Base-by-base conservation (phyloP, 2,888 invertebrate genomes). In the Polyommatus icarus region DNA sequence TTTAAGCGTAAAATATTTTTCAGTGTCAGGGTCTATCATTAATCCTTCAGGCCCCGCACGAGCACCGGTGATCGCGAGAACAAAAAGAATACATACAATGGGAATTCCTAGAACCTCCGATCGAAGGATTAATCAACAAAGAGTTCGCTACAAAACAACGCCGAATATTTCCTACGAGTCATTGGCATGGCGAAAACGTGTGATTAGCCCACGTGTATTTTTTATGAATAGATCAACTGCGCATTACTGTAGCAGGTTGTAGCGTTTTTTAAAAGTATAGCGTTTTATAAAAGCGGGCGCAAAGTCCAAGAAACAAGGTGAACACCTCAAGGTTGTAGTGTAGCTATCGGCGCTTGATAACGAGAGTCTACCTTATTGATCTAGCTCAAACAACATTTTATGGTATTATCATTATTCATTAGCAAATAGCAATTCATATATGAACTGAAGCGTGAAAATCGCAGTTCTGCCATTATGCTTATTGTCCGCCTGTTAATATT, bases 291-390 rank as follows among this genome's bases (percentile, higher is more conserved):
- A 79, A 79, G 94, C 81, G 77, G 87, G 82, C 80, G 90, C 91
- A 86, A 95, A 95, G 78, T 92, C 94, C 94, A 79, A 76, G 85
- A 83, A 54, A 78, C 72, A 82, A 76, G 78, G 79, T 78, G 75
- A 78, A 67, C 59, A 71, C 32, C 67, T 72, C 76, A 78, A 76
- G 76, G 77, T 71, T 75, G 59, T 40, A 8, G 29, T 50, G 46
- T 20, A 46, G n/a, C 50, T 46, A 50, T 73, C 40, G 54, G 54
- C 18, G 50, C 75, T 50, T 24, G 75, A 75, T 54, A 75, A 75
- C 18, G 54, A 15, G 50, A 50, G 50, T 75, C 50, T 54, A 50
- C 29, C 1, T 15, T 24, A 75, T 54, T 54, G 75, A 50, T 29
- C 75, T 46, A 75, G 29, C 7, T 8, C 29, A 50, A 50, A 24